Evolutionary conservation across 1,140 invertebrate species (phyloP).

Genomic region (Pseudomyrmex cubaensis): DNA sequence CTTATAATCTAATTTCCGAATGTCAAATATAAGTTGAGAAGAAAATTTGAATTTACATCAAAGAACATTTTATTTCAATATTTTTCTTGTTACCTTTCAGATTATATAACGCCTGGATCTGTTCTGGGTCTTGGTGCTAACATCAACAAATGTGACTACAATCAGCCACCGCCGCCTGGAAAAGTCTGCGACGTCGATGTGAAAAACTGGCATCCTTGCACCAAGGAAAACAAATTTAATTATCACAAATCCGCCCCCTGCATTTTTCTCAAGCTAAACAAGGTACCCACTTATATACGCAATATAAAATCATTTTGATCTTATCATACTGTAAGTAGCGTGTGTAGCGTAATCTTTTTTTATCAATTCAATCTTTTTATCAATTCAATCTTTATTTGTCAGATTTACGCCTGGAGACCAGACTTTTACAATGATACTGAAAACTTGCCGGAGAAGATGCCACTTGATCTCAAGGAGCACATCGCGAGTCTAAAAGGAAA

Average conservation of each 20-base stretch:
- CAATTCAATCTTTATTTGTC: constrained; percentile 58
- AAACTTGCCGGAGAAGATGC: constrained; percentile 88
- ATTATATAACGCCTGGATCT: constrained; percentile 86
- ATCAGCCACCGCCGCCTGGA: constrained; percentile 83
- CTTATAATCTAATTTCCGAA: background rate
- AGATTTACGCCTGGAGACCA: constrained; percentile 92
- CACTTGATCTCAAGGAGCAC: constrained; percentile 86
- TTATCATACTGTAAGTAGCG: no score
- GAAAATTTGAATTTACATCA: background rate
- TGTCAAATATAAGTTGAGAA: background rate
- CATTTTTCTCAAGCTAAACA: constrained; percentile 94
- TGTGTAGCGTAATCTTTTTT: background rate
- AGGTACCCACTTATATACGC: constrained; percentile 84
- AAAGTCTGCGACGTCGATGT: constrained; percentile 88
- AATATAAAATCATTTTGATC: constrained; percentile 15
- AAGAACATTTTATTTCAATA: background rate
- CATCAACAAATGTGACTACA: constrained; percentile 86
- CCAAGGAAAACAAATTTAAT: constrained; percentile 90
- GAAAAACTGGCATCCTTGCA: constrained; percentile 89
- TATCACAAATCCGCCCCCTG: constrained; percentile 92
- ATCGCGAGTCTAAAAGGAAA: constrained; percentile 85
- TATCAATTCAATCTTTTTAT: background rate
- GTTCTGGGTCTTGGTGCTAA: constrained; percentile 86
- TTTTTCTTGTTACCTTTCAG: constrained; percentile 76
- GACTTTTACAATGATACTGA: constrained; percentile 89